These are phyloP conservation scores for Edolisoma coerulescens DNA, from an alignment of 2,113 vertebrate species.

Conservation along the genomic window DNA sequence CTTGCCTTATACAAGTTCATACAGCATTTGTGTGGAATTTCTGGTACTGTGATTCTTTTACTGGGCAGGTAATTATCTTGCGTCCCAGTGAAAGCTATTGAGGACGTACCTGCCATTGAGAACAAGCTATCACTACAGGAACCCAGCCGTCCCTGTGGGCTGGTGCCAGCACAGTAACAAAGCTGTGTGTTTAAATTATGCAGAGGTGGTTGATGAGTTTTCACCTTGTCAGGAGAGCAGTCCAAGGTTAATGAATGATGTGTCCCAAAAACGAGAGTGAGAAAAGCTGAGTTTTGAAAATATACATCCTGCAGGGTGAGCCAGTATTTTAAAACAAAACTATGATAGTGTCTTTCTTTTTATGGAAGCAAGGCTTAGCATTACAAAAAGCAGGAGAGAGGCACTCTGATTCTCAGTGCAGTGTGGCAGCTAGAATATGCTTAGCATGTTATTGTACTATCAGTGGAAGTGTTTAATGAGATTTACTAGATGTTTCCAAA, in stretches of 20 bases:
- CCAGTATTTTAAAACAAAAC: background rate
- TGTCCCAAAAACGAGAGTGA: conserved; percentile 9
- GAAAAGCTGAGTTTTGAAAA: conserved; percentile 31
- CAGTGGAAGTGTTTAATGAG: conserved; percentile 32
- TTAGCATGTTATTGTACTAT: conserved; percentile 16
- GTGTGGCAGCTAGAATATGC: background rate
- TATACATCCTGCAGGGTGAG: background rate
- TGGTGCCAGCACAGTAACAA: background rate
- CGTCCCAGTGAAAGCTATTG: conserved; percentile 37
- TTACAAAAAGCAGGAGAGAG: background rate
- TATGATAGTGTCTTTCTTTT: background rate
- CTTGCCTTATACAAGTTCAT: background rate
- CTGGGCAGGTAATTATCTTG: conserved; percentile 15
- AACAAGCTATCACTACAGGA: background rate
- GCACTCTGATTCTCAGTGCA: background rate
- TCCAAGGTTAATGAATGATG: background rate
- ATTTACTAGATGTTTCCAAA: conserved; percentile 24
- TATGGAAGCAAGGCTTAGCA: background rate
- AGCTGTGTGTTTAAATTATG: background rate
- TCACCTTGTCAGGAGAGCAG: conserved; percentile 5
- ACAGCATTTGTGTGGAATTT: background rate
- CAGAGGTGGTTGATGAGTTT: background rate
- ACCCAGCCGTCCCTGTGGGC: background rate
- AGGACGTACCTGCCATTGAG: background rate
- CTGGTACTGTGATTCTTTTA: background rate